phyloP scores from a whole-genome alignment of 2,113 vertebrate species.

The Gymnogyps californianus region DNA sequence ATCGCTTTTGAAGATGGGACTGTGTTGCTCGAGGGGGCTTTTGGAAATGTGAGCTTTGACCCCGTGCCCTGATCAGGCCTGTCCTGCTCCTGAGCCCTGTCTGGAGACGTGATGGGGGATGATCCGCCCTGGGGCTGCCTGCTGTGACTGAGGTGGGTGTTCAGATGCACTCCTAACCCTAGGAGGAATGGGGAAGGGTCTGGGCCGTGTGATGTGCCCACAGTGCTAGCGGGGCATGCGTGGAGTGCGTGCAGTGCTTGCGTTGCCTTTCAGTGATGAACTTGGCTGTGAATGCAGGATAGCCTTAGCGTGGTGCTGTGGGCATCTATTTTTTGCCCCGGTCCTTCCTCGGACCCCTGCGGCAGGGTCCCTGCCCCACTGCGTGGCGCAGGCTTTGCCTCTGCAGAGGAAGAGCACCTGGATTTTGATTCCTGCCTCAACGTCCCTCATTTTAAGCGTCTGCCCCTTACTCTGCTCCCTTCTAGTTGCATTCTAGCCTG shows the following conservation, averaged over 20 bases:
- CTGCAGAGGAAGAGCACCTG: neutral
- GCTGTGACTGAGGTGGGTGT: neutral
- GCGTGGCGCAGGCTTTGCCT: neutral
- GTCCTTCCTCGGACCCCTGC: neutral
- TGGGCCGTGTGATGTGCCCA: fast-evolving
- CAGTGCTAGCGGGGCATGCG: neutral
- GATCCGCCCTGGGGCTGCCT: neutral
- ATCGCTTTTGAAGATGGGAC: neutral
- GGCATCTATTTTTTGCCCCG: neutral
- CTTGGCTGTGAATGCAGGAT: neutral
- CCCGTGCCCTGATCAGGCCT: neutral
- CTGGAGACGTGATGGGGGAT: neutral
- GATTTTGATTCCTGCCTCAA: neutral
- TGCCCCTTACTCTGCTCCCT: neutral
- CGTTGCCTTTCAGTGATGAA: neutral
- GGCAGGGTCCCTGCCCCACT: neutral
- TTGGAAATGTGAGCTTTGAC: neutral
- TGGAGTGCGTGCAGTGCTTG: neutral
- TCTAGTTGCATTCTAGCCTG: neutral
- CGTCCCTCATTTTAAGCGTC: neutral
- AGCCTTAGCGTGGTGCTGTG: neutral
- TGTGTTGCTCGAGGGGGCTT: neutral
- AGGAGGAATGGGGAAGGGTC: neutral
- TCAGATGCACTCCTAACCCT: neutral
- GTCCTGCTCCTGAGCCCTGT: neutral